Evolutionary conservation across 2,888 invertebrate species (phyloP).

Genomic region (Diarsia rubi): DNA sequence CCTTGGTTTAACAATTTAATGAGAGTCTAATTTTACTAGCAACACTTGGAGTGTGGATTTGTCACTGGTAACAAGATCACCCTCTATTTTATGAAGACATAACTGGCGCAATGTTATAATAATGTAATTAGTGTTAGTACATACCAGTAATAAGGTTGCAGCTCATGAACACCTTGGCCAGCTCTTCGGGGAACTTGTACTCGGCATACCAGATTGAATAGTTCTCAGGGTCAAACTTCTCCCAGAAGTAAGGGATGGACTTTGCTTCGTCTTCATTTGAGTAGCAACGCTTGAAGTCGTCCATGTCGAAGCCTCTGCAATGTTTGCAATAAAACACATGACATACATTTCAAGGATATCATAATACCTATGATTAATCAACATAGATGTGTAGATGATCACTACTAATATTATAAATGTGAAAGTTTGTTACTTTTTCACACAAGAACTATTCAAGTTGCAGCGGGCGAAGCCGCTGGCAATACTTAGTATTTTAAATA

Average conservation of each 20-base stretch:
- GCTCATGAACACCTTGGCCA: conserved; percentile 98
- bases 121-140: conserved; percentile 43
- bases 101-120: background rate
- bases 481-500: background rate
- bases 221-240: conserved; percentile 98
- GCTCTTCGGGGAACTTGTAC: conserved; percentile 98
- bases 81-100: background rate
- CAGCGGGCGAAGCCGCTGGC: too few species aligned
- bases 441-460: too few species aligned
- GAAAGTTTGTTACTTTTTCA: too few species aligned
- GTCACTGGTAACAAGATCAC: background rate
- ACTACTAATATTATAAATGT: too few species aligned
- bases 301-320: conserved; percentile 96
- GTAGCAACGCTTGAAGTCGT: conserved; percentile 99
- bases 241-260: conserved; percentile 99
- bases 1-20: background rate
- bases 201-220: conserved; percentile 99
- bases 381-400: conserved; percentile 2
- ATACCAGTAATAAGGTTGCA: conserved; percentile 98
- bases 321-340: background rate
- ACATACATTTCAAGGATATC: background rate
- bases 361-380: background rate
- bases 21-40: background rate
- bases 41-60: background rate
- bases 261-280: conserved; percentile 98